phyloP scores from a whole-genome alignment of 2,113 vertebrate species.

The Grantiella picta region DNA sequence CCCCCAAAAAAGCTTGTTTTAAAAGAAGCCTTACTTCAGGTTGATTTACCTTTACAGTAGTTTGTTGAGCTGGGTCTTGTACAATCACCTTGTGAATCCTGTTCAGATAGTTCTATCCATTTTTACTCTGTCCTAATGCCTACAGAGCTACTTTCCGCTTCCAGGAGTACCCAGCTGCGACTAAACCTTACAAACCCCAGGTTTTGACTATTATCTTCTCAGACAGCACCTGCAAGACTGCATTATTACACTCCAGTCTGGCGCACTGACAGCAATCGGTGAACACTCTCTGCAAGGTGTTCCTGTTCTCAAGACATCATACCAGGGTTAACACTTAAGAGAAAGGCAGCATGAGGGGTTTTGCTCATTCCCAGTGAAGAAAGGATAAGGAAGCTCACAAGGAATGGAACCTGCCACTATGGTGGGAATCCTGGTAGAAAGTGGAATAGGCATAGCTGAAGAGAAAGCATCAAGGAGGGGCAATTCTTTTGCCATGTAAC shows the following conservation, averaged over 20 bases:
- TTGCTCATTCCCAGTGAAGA: not conserved
- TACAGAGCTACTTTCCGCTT: not conserved
- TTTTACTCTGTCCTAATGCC: not conserved
- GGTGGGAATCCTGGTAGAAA: not conserved
- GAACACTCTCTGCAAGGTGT: not conserved
- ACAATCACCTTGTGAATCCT: not conserved
- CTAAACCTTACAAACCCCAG: not conserved
- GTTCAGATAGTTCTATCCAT: not conserved
- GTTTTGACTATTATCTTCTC: not conserved
- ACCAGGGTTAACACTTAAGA: not conserved
- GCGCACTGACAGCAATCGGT: rapidly evolving
- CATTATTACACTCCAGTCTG: not conserved
- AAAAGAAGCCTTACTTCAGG: not conserved
- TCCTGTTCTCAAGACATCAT: not conserved
- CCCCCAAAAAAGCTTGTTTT: not conserved
- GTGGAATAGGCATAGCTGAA: not conserved
- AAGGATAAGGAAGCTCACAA: not conserved
- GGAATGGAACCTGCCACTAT: not conserved
- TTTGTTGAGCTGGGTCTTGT: not conserved
- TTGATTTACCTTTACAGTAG: not conserved
- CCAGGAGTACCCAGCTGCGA: not conserved
- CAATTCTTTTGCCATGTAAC: not conserved
- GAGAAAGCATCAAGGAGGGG: not conserved
- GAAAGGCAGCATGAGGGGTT: rapidly evolving
- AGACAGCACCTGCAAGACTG: not conserved